Evolutionary conservation across 2,113 vertebrate genomes (phyloP).

Genomic region (Hippoglossus stenolepis): DNA sequence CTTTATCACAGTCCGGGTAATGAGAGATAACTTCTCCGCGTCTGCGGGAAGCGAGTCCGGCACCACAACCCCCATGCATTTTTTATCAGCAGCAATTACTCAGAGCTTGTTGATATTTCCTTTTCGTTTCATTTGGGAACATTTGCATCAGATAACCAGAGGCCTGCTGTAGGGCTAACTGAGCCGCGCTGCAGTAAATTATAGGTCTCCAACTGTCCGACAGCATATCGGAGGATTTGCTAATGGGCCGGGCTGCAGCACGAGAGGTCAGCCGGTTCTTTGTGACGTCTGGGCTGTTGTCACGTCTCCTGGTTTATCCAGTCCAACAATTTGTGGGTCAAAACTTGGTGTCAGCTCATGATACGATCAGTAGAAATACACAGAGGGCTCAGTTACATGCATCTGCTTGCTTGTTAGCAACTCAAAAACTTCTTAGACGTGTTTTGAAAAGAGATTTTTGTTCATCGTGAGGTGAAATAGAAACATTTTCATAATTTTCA

Average conservation of each 20-base stretch:
- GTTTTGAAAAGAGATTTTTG: too few species aligned
- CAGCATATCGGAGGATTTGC: slow-evolving; percentile 52
- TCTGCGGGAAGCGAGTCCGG: slow-evolving; percentile 57
- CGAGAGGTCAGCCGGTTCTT: slow-evolving; percentile 50
- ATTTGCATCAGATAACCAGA: slow-evolving; percentile 78
- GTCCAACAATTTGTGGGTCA: slow-evolving; percentile 4
- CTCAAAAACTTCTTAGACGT: too few species aligned
- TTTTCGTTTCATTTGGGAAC: slow-evolving; percentile 77
- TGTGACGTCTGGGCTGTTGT: slow-evolving; percentile 26
- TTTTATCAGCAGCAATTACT: slow-evolving; percentile 81
- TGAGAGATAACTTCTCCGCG: slow-evolving; percentile 72
- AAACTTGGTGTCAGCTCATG: slow-evolving; percentile 3
- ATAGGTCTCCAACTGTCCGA: slow-evolving; percentile 56
- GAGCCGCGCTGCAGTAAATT: slow-evolving; percentile 60
- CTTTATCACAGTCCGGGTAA: slow-evolving; percentile 77
- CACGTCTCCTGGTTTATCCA: slow-evolving; percentile 19
- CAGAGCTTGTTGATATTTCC: slow-evolving; percentile 79
- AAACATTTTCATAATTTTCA: too few species aligned
- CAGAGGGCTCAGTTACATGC: background rate
- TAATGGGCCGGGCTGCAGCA: slow-evolving; percentile 53
- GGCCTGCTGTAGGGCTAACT: slow-evolving; percentile 76
- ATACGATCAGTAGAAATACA: too few species aligned
- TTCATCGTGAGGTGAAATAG: too few species aligned
- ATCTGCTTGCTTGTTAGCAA: background rate
- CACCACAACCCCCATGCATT: slow-evolving; percentile 70